phyloP scores from a whole-genome alignment of 2,113 vertebrate species.

The human region GRCh38 chr12:39818001-39818500 shows the following conservation, averaged over 20 bases:
- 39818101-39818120: neutral
- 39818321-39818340: neutral
- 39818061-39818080: neutral
- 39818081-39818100: neutral
- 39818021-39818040: neutral
- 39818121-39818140: neutral
- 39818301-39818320: neutral
- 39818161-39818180: neutral
- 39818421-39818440: neutral
- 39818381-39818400: neutral
- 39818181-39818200: neutral
- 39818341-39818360: constrained; percentile 10
- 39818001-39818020: neutral
- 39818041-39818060: neutral
- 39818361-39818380: neutral
- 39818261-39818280: neutral
- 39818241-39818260: neutral
- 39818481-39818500: neutral
- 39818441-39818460: neutral
- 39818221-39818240: neutral
- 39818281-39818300: neutral
- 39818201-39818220: neutral
- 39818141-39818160: neutral
- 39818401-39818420: neutral
- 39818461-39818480: neutral